phyloP scores from a whole-genome alignment of 2,113 vertebrate genomes.

The Sceloporus undulatus region DNA sequence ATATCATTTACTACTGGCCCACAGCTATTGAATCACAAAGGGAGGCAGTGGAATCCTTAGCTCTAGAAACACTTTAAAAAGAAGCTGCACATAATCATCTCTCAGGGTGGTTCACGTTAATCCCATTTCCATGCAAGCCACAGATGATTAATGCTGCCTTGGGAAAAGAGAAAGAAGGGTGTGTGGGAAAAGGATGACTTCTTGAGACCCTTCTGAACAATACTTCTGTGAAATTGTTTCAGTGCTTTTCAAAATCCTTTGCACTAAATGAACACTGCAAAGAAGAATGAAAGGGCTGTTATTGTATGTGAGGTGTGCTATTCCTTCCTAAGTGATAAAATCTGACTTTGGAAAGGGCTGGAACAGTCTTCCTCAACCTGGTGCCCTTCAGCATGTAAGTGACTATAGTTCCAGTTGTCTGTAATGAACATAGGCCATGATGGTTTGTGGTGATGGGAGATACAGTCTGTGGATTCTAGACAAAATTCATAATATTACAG shows the following conservation, averaged over 20 bases:
- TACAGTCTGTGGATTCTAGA: background rate
- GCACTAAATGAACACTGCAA: background rate
- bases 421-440: background rate
- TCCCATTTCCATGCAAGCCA: constrained; percentile 37
- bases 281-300: background rate
- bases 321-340: background rate
- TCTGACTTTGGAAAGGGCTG: background rate
- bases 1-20: background rate
- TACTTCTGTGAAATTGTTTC: constrained; percentile 1
- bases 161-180: constrained; percentile 3
- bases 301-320: background rate
- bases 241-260: constrained; percentile 7
- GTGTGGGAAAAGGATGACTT: constrained; percentile 12
- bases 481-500: background rate
- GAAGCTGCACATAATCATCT: constrained; percentile 8
- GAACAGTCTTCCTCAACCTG: no score
- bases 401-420: no score
- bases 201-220: constrained; percentile 1
- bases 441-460: background rate
- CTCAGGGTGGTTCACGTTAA: constrained; percentile 29
- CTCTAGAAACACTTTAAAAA: constrained; percentile 2
- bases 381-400: no score
- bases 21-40: constrained; percentile 10
- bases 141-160: constrained; percentile 3
- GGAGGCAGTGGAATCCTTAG: constrained; percentile 3